A percentile compares a stretch with the other conserved stretches of the same genome.
phyloP scores from a whole-genome alignment of 2,797 vertebrate species.

The Meda fulgida region DNA sequence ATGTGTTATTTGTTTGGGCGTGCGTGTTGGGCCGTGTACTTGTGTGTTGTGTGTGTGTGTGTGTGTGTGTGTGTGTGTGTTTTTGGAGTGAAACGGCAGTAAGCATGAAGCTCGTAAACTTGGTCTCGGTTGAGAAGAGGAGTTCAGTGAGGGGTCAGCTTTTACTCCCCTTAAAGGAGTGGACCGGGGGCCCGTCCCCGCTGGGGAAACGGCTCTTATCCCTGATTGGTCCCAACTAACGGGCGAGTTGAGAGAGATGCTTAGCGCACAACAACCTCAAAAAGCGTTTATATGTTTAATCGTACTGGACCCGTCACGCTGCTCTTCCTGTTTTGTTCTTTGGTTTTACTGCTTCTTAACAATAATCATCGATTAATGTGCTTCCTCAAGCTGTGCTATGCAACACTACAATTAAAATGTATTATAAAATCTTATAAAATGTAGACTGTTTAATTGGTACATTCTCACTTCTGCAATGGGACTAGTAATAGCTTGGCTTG shows the following conservation, averaged over 20 bases:
- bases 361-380: too few species aligned
- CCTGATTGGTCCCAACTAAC: slow-evolving; percentile 56
- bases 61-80: slow-evolving; percentile 41
- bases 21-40: slow-evolving; percentile 20
- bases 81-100: slow-evolving; percentile 52
- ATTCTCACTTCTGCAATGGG: neutral
- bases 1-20: slow-evolving; percentile 42
- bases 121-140: slow-evolving; percentile 63
- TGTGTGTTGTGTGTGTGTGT: slow-evolving; percentile 7
- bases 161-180: slow-evolving; percentile 56
- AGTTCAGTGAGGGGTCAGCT: slow-evolving; percentile 60
- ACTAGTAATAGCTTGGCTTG: neutral
- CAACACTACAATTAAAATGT: neutral
- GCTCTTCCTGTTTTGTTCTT: slow-evolving; percentile 18
- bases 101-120: slow-evolving; percentile 63
- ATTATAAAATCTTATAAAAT: neutral
- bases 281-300: neutral
- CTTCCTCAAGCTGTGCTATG: neutral
- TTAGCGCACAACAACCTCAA: slow-evolving; percentile 18
- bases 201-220: slow-evolving; percentile 38
- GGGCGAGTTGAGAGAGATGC: slow-evolving; percentile 43
- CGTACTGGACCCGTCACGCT: neutral
- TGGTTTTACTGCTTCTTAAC: neutral
- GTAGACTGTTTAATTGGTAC: neutral
- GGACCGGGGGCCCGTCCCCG: slow-evolving; percentile 32